A percentile compares a stretch with the other conserved stretches of the same genome.
These are phyloP conservation scores for Anguilla anguilla DNA, from an alignment of 2,797 vertebrate species.

Conservation along the genomic window DNA sequence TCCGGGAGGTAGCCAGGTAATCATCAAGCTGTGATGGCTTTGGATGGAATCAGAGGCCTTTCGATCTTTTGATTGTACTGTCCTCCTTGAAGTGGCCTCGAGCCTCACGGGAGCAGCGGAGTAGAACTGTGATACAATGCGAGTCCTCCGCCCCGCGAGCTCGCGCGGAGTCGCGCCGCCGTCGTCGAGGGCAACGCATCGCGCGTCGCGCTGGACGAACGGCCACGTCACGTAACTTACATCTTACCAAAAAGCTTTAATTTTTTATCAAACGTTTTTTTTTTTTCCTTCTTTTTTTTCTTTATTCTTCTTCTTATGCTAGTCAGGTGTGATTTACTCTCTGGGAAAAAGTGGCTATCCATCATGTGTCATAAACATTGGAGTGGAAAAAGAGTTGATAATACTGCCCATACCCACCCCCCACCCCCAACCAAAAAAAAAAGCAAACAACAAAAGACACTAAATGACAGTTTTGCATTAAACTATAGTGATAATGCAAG, in stretches of 20 bases:
- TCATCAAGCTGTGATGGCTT: slow-evolving; percentile 61
- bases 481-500: not conserved
- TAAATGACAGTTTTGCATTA: not conserved
- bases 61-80: slow-evolving; percentile 80
- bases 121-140: slow-evolving; percentile 23
- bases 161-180: slow-evolving; percentile 62
- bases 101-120: slow-evolving; percentile 58
- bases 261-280: not conserved
- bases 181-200: slow-evolving; percentile 47
- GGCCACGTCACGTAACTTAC: not conserved
- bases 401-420: too few relatives aligned
- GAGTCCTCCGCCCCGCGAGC: slow-evolving; percentile 51
- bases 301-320: not conserved
- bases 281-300: too few relatives aligned
- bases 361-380: not conserved
- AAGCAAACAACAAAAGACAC: not conserved
- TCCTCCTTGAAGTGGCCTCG: slow-evolving; percentile 62
- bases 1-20: slow-evolving; percentile 49
- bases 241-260: slow-evolving; percentile 51
- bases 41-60: slow-evolving; percentile 57
- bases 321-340: not conserved
- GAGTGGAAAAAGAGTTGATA: not conserved
- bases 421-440: not conserved
- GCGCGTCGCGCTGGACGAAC: slow-evolving; percentile 56
- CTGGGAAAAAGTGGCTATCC: not conserved